Percentiles rank a stretch among this genome's conserved stretches.
These are phyloP conservation scores for Brotula barbata DNA, from an alignment of 2,797 vertebrate genomes.

Conservation along the genomic window DNA sequence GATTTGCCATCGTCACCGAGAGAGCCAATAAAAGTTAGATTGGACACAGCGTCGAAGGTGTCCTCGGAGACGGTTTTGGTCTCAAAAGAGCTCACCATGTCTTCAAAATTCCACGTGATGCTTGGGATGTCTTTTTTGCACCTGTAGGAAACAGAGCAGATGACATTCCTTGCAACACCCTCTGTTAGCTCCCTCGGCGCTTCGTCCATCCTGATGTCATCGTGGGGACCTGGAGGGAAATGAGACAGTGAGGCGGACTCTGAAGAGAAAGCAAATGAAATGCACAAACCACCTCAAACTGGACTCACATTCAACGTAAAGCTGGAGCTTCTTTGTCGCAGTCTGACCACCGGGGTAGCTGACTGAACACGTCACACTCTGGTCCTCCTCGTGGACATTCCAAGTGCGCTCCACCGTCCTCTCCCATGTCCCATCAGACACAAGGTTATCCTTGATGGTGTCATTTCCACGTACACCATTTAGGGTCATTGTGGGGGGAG, in stretches of 20 bases:
- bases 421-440: conserved; percentile 59
- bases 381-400: conserved; percentile 41
- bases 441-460: background rate
- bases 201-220: conserved; percentile 54
- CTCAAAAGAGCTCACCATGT: conserved; percentile 35
- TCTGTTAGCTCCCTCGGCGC: conserved; percentile 44
- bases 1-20: conserved; percentile 50
- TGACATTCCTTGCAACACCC: conserved; percentile 55
- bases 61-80: background rate
- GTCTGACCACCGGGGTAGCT: conserved; percentile 40
- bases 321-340: conserved; percentile 37
- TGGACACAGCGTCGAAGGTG: conserved; percentile 34
- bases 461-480: conserved; percentile 27
- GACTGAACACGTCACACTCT: conserved; percentile 53
- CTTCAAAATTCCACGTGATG: conserved; percentile 65
- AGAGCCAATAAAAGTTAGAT: conserved; percentile 60
- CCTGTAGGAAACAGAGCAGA: conserved; percentile 60
- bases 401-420: conserved; percentile 43
- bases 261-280: background rate
- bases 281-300: background rate
- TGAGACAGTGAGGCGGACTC: background rate
- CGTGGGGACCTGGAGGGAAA: conserved; percentile 51
- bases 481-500: conserved; percentile 45
- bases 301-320: conserved; percentile 67
- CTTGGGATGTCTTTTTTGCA: conserved; percentile 50